Conservation (phyloP, 2,888 invertebrate species). For the Apotomis turbidana region DNA sequence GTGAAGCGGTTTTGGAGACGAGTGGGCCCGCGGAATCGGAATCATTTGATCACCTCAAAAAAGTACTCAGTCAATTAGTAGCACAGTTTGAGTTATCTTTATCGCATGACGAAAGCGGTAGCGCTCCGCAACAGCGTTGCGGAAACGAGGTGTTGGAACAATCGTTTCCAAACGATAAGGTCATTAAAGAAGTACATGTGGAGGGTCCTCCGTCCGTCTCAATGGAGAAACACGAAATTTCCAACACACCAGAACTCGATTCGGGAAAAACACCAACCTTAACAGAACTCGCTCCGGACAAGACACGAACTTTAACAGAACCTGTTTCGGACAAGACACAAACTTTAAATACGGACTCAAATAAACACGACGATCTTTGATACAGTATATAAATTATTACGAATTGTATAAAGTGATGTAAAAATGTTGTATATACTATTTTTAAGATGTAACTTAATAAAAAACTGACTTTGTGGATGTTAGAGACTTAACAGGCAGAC, state of each 20-base stretch:
- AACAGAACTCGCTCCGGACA: too few species aligned
- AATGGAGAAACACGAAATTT: background rate
- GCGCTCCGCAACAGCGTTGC: constrained; percentile 39
- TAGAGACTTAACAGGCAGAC: background rate
- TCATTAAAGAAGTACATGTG: constrained; percentile 32
- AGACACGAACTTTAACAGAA: background rate
- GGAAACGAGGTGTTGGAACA: constrained; percentile 47
- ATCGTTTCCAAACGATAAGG: constrained; percentile 50
- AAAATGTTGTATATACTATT: constrained; percentile 39
- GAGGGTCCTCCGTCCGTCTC: constrained; percentile 1
- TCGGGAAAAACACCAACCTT: too few species aligned
- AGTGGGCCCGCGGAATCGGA: constrained; percentile 57
- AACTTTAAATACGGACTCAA: constrained; percentile 39
- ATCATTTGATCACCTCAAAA: constrained; percentile 74
- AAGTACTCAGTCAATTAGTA: constrained; percentile 70
- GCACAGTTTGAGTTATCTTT: constrained; percentile 71
- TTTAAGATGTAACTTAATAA: constrained; percentile 33
- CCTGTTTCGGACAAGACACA: constrained; percentile 1
- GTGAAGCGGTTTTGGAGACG: constrained; percentile 55
- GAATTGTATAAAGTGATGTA: constrained; percentile 41
- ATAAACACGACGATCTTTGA: constrained; percentile 52
- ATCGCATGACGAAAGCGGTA: constrained; percentile 55
- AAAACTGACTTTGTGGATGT: constrained; percentile 1
- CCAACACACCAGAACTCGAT: background rate
- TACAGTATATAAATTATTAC: constrained; percentile 22